Evolutionary conservation across 2,888 invertebrate genomes (phyloP).

Genomic region (Sinelater perroti): DNA sequence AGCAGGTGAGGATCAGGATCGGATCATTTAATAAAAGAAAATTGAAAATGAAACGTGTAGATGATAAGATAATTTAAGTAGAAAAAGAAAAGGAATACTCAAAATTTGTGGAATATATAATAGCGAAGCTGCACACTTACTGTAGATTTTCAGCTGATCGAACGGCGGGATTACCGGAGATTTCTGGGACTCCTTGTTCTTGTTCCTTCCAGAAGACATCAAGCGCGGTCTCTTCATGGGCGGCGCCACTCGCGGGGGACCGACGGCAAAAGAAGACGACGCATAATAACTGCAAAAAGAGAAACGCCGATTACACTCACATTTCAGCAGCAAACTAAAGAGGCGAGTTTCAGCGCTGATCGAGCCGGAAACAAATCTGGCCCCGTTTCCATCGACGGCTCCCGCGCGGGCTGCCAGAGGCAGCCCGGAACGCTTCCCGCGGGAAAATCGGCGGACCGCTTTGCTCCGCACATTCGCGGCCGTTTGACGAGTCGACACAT

Average conservation of each 20-base stretch:
- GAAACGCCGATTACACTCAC: too few species aligned
- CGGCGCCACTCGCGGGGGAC: slow-evolving; percentile 67
- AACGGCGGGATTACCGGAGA: slow-evolving; percentile 60
- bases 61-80: too few species aligned
- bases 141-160: slow-evolving; percentile 72
- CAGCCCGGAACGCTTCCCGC: background rate
- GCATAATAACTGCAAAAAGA: slow-evolving; percentile 69
- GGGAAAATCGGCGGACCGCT: too few species aligned
- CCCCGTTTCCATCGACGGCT: background rate
- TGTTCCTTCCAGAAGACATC: slow-evolving; percentile 64
- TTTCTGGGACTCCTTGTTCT: slow-evolving; percentile 58
- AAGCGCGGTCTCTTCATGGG: slow-evolving; percentile 69
- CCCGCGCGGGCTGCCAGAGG: background rate
- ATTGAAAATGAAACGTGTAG: too few species aligned
- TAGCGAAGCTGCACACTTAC: too few species aligned
- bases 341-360: too few species aligned
- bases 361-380: too few species aligned
- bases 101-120: too few species aligned
- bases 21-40: too few species aligned
- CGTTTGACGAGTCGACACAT: slow-evolving; percentile 31
- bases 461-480: slow-evolving; percentile 25
- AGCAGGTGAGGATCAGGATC: too few species aligned
- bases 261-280: slow-evolving; percentile 64
- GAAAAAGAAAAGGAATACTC: background rate
- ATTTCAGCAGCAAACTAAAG: too few species aligned